Conservation (phyloP, 2,888 invertebrate genomes). For the Barypeithes pellucidus region DNA sequence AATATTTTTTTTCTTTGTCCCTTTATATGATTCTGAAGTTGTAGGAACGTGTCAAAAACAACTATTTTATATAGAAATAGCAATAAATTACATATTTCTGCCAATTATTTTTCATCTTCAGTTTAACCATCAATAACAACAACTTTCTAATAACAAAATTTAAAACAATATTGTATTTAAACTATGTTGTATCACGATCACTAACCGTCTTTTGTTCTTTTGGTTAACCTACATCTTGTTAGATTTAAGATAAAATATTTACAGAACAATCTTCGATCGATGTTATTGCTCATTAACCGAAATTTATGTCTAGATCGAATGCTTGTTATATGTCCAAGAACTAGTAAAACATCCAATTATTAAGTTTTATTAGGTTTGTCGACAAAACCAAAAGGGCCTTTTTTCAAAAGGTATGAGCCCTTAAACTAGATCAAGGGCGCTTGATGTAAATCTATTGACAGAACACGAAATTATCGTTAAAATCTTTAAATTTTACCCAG, state of each 20-base stretch:
- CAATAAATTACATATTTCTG: no score
- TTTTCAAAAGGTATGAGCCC: slow-evolving; percentile 17
- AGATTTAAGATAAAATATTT: slow-evolving; percentile 52
- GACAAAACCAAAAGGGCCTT: slow-evolving; percentile 44
- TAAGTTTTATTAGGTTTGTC: slow-evolving; percentile 54
- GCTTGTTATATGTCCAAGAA: slow-evolving; percentile 45
- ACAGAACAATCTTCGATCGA: slow-evolving; percentile 47
- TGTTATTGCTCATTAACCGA: slow-evolving; percentile 51
- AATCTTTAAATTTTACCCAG: slow-evolving; percentile 8
- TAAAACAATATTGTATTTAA: not conserved
- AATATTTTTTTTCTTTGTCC: no score
- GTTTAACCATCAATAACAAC: not conserved
- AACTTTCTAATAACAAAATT: not conserved
- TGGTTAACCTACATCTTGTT: slow-evolving; percentile 47
- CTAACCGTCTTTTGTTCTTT: slow-evolving; percentile 15
- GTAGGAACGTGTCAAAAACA: no score
- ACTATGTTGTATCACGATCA: slow-evolving; percentile 12
- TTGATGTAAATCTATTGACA: slow-evolving; percentile 20
- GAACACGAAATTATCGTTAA: not conserved
- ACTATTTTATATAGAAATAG: no score
- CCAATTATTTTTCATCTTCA: no score
- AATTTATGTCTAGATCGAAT: slow-evolving; percentile 50
- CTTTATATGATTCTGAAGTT: no score
- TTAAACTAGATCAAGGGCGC: slow-evolving; percentile 24
- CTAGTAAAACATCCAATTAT: slow-evolving; percentile 55